Base-by-base conservation (phyloP, 2,797 vertebrate species). In the Craterocephalus amniculus region DNA sequence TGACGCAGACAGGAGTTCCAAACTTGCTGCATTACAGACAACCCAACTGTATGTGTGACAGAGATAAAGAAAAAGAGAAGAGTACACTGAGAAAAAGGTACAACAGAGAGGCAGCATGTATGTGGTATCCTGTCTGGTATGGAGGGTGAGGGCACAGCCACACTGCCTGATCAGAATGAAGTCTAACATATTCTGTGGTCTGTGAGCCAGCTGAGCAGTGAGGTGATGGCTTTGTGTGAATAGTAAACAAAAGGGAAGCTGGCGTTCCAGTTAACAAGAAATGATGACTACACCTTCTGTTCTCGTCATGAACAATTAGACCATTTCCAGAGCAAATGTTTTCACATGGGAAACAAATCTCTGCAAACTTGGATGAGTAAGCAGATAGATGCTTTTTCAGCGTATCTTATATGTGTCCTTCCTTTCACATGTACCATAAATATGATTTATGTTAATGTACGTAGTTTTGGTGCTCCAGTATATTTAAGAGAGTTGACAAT, bases 41-140 rank as follows among this genome's bases (percentile, higher is more conserved):
- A 55, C 38, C 38, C 62, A 56, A 62, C 49, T 57, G 56, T 24
- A 38, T 36, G 26, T 31, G 62, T 58, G 58, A 35, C 48, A 22
- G 22, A 58, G 35, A 54, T 40, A 69, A 49, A 70, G 10, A 51
- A 36, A 70, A 31, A 57, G 20, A 65, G 13, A 18, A 58, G 55
- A 31, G 59, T 18, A 34, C 48, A n/a, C 62, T 45, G 45, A 48
- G 70, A 72, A 31, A 61, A 9, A 58, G 32, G 67, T 57, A 36
- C 48, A 54, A 34, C 29, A 48, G 43, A 63, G 40, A 81, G 66
- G 49, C 72, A 70, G 72, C 58, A n/a, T 65, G 67, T 5, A 20
- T 88, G 83, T 20, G 74, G 84, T 86, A 84, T 89, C 80, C 84
- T 91, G 88, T 92, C 84, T 85, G 81, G 84, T 84, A 68, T 60